phyloP scores from a whole-genome alignment of 1,140 invertebrate species.

The Sitodiplosis mosellana region DNA sequence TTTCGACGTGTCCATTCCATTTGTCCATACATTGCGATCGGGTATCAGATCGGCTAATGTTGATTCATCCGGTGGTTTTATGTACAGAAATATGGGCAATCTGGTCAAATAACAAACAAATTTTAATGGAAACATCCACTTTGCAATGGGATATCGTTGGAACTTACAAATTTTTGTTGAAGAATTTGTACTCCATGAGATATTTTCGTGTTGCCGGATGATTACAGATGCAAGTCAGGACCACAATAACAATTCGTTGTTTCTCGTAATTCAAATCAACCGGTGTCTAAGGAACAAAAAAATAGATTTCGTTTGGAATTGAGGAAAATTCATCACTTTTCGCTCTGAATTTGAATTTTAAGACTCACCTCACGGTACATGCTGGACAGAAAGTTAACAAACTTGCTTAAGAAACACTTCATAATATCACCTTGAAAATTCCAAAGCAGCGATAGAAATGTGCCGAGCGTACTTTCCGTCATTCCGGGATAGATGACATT shows the following conservation, averaged over 20 bases:
- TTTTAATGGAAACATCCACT: neutral
- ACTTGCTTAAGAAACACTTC: slow-evolving; percentile 37
- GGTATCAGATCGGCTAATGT: slow-evolving; percentile 17
- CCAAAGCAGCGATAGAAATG: slow-evolving; percentile 38
- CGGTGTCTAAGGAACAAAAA: slow-evolving; percentile 28
- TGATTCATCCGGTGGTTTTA: slow-evolving; percentile 20
- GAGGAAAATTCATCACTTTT: neutral
- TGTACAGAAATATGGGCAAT: slow-evolving; percentile 20
- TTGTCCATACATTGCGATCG: slow-evolving; percentile 20
- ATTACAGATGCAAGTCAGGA: slow-evolving; percentile 28
- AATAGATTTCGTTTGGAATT: neutral
- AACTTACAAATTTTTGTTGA: slow-evolving; percentile 28
- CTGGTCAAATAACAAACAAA: slow-evolving; percentile 7
- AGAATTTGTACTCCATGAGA: slow-evolving; percentile 19
- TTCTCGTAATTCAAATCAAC: slow-evolving; percentile 35
- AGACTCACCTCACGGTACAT: slow-evolving; percentile 26
- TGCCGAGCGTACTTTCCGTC: slow-evolving; percentile 12
- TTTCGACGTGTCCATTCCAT: slow-evolving; percentile 20
- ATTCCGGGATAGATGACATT: slow-evolving; percentile 10
- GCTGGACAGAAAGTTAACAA: slow-evolving; percentile 34
- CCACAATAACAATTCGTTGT: slow-evolving; percentile 30
- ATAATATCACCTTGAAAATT: slow-evolving; percentile 45
- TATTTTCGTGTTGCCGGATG: slow-evolving; percentile 22
- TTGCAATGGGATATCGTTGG: neutral
- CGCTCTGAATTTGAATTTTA: no score